A percentile compares a stretch with the other conserved stretches of the same genome.
phyloP scores from a whole-genome alignment of 2,113 vertebrate species.

The Ailurus styani region DNA sequence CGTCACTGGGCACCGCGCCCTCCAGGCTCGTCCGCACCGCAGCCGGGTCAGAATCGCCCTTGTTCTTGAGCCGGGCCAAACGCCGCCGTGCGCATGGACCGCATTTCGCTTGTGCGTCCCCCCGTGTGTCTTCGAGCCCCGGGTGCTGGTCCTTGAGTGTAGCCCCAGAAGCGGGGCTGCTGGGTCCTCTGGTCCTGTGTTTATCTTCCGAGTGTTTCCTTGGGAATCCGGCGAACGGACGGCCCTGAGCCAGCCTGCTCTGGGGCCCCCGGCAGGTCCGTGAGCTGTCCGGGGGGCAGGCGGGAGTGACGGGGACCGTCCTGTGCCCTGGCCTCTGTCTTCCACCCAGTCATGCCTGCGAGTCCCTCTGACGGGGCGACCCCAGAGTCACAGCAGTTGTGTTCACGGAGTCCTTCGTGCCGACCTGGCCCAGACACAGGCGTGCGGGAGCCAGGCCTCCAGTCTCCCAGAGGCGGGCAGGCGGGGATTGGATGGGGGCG shows the following conservation, averaged over 20 bases:
- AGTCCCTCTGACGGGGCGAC: not conserved
- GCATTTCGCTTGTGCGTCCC: fast-evolving
- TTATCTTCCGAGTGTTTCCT: not conserved
- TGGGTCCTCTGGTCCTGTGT: fast-evolving
- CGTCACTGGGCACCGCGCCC: fast-evolving
- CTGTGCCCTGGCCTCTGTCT: not conserved
- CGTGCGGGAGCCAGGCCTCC: fast-evolving
- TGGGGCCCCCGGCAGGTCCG: not conserved
- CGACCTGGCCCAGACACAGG: not conserved
- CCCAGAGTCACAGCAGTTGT: fast-evolving
- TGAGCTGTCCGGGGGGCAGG: fast-evolving
- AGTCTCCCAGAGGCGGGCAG: fast-evolving
- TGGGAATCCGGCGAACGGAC: fast-evolving
- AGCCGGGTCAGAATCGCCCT: fast-evolving
- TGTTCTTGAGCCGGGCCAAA: not conserved
- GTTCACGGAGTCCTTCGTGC: fast-evolving
- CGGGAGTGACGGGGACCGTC: fast-evolving
- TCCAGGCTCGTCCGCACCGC: fast-evolving
- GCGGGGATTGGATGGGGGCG: fast-evolving
- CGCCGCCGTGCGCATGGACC: fast-evolving
- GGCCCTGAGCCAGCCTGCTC: not conserved
- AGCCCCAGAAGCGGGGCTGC: fast-evolving
- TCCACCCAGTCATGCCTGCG: fast-evolving
- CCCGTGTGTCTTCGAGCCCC: not conserved
- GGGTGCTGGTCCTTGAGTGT: fast-evolving